These are phyloP conservation scores for Caenorhabditis sp. DNA, from an alignment of 2,888 invertebrate species.

Conservation along the genomic window DNA sequence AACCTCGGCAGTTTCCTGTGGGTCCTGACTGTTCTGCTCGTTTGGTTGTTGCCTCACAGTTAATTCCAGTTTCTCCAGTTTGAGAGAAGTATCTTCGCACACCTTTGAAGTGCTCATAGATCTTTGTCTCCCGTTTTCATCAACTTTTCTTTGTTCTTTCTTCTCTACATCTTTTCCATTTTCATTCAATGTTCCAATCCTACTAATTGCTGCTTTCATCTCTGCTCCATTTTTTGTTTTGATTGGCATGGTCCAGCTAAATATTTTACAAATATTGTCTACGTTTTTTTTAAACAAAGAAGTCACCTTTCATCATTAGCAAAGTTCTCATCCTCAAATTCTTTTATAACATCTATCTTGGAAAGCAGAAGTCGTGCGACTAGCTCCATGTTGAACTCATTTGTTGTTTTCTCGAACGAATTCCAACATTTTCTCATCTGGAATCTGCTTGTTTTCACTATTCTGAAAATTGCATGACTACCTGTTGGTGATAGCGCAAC, in stretches of 20 bases:
- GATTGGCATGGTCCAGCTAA: background rate
- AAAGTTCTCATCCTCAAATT: slow-evolving; percentile 9
- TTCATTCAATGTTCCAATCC: background rate
- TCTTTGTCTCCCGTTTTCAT: too few species aligned
- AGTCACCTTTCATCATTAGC: background rate
- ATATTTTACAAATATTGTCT: background rate
- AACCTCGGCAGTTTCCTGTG: too few species aligned
- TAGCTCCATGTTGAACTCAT: background rate
- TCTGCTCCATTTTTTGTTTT: background rate
- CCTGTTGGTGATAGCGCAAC: slow-evolving; percentile 1
- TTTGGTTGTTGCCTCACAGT: background rate
- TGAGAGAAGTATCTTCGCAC: background rate
- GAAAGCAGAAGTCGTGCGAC: background rate
- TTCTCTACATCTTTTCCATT: background rate
- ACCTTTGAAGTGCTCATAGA: background rate
- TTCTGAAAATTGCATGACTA: background rate
- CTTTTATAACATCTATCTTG: background rate
- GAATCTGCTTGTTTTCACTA: background rate
- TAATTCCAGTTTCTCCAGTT: background rate
- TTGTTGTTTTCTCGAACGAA: background rate
- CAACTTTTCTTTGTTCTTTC: background rate
- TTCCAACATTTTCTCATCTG: slow-evolving; percentile 3
- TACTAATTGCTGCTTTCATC: background rate
- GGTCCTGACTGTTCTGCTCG: background rate
- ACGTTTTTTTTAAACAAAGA: background rate